Evolutionary conservation across 1,140 invertebrate genomes (phyloP).

Genomic region (Lithobius niger): DNA sequence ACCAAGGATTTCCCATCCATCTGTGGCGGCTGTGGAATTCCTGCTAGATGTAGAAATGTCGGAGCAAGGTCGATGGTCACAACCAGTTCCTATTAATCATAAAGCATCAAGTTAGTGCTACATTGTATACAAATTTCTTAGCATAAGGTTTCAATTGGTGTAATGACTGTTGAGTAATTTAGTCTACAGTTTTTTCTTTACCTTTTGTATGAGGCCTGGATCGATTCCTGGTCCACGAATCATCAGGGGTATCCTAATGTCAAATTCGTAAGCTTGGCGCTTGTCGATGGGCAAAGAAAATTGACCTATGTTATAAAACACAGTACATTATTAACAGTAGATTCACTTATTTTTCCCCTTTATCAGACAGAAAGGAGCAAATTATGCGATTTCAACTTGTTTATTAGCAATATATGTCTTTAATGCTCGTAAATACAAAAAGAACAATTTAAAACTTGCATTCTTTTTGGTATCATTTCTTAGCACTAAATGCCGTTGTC

Average conservation of each 20-base stretch:
- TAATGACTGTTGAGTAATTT: no score
- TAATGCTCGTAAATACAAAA: no score
- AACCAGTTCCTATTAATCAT: conserved; percentile 45
- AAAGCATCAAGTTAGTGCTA: no score
- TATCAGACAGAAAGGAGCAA: no score
- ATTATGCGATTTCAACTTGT: no score
- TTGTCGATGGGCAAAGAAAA: conserved; percentile 76
- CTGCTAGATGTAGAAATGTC: conserved; percentile 57
- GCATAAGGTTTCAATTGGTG: neutral
- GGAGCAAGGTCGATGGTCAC: conserved; percentile 66
- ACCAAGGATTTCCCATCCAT: conserved; percentile 52
- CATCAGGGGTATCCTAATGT: conserved; percentile 65
- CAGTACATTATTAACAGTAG: no score
- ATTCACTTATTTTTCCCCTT: no score
- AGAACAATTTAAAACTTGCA: no score
- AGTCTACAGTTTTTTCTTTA: conserved; percentile 5
- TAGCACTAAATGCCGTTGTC: no score
- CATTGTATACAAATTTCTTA: neutral
- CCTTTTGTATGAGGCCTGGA: conserved; percentile 26
- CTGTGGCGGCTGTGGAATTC: conserved; percentile 32
- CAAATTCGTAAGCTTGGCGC: conserved; percentile 74
- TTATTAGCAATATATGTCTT: no score
- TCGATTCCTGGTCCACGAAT: conserved; percentile 56
- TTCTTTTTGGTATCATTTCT: no score
- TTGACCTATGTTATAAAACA: conserved; percentile 45